Conservation (phyloP, 2,113 vertebrate species). For the Callocephalon fimbriatum region DNA sequence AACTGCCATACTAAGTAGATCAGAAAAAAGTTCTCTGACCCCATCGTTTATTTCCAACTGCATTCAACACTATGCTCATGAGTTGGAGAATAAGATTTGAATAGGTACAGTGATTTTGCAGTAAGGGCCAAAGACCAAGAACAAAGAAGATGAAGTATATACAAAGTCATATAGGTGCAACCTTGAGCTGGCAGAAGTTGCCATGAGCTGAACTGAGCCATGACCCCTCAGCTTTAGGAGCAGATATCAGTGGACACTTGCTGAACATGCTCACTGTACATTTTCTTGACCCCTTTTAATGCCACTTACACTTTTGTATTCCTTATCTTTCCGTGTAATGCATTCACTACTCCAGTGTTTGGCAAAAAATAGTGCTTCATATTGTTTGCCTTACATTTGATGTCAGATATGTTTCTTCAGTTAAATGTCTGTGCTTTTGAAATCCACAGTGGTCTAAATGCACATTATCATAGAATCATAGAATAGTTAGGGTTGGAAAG, state of each 20-base stretch:
- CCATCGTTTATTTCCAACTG: background rate
- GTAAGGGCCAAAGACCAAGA: background rate
- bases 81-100: background rate
- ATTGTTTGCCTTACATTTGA: background rate
- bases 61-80: background rate
- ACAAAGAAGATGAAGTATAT: background rate
- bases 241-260: background rate
- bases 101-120: background rate
- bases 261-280: rapidly evolving
- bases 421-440: background rate
- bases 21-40: background rate
- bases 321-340: background rate
- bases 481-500: no score
- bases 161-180: background rate
- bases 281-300: background rate
- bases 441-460: background rate
- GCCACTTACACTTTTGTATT: background rate
- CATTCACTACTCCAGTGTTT: background rate
- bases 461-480: background rate
- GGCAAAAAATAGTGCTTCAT: background rate
- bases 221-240: background rate
- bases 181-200: background rate
- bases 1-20: background rate
- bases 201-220: background rate
- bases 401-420: background rate